These are phyloP conservation scores for Eucidaris tribuloides DNA, from an alignment of 35 echinoderm and acorn worm genomes.

Conservation along the genomic window DNA sequence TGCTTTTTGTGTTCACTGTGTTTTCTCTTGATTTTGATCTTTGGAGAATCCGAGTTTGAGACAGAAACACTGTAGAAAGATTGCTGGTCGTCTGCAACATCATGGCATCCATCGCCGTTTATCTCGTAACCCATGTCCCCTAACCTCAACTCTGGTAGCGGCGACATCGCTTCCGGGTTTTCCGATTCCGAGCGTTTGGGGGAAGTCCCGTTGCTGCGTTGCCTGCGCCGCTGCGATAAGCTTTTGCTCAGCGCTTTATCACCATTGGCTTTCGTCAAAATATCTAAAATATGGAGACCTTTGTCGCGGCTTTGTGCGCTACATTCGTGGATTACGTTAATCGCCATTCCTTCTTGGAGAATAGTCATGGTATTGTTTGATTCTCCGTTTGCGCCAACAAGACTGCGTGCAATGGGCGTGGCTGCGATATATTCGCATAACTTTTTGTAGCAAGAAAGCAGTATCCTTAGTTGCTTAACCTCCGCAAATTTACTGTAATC, in stretches of 20 bases:
- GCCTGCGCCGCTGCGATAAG: constrained; percentile 16
- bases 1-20: neutral
- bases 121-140: neutral
- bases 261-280: constrained; percentile 32
- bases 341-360: constrained; percentile 92
- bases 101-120: neutral
- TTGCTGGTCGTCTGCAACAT: neutral
- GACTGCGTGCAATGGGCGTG: constrained; percentile 93
- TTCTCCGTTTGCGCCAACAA: constrained; percentile 81
- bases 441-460: constrained; percentile 95
- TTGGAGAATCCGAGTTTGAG: constrained; percentile 16
- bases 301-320: neutral
- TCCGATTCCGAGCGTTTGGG: neutral
- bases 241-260: constrained; percentile 16
- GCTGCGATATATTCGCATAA: constrained; percentile 93
- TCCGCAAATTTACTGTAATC: constrained; percentile 84
- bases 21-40: constrained; percentile 50
- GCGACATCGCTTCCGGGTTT: constrained; percentile 54
- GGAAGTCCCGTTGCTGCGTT: neutral
- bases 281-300: constrained; percentile 60
- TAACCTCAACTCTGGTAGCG: neutral
- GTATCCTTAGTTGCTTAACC: constrained; percentile 81
- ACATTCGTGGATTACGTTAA: constrained; percentile 50
- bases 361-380: constrained; percentile 76
- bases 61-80: constrained; percentile 44